These are phyloP conservation scores for Salvator merianae DNA, from an alignment of 2,113 vertebrate species.

Conservation along the genomic window DNA sequence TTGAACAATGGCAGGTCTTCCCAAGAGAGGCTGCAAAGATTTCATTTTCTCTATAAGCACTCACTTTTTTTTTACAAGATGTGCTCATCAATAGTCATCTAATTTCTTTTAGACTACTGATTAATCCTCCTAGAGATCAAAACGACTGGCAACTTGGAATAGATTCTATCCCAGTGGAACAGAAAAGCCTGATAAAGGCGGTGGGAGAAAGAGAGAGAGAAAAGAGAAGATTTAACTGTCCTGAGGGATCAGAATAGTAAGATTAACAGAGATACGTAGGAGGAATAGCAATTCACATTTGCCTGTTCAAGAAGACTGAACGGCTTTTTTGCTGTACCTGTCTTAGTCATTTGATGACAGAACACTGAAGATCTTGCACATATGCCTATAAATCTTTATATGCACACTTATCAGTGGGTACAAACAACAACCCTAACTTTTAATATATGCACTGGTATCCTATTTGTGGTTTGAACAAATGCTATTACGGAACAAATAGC, in stretches of 20 bases:
- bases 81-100: conserved; percentile 1
- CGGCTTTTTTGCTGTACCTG: neutral
- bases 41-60: conserved; percentile 37
- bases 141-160: conserved; percentile 25
- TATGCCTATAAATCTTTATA: neutral
- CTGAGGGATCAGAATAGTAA: conserved; percentile 30
- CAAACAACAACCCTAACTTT: too few relatives aligned
- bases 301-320: neutral
- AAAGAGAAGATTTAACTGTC: neutral
- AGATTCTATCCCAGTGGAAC: conserved; percentile 8
- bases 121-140: conserved; percentile 30
- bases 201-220: neutral
- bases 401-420: neutral
- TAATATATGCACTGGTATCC: fast-evolving
- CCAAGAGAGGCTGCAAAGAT: neutral
- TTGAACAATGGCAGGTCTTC: neutral
- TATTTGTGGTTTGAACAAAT: neutral
- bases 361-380: neutral
- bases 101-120: conserved; percentile 36
- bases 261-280: conserved; percentile 8
- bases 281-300: conserved; percentile 30
- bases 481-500: neutral
- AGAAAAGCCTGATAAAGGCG: conserved; percentile 25
- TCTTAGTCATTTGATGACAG: neutral
- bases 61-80: neutral